Conservation (phyloP, 2,113 vertebrate genomes). For the Hypocryptadius cinnamomeus region DNA sequence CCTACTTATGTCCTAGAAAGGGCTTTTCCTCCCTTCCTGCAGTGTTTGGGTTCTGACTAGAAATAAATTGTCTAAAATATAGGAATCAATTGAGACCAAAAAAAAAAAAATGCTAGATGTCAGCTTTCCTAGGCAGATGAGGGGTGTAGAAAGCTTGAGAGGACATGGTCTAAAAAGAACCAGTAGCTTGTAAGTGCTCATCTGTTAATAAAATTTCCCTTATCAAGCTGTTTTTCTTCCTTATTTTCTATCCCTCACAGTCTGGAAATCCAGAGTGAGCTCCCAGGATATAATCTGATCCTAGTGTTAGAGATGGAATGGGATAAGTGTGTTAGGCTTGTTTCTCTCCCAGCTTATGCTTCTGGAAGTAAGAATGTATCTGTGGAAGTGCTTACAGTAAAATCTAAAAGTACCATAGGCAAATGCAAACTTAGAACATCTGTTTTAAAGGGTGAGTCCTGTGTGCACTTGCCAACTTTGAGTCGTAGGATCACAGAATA, state of each 20-base stretch:
- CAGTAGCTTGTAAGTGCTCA: background rate
- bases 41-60: background rate
- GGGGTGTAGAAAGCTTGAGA: background rate
- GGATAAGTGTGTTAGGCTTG: background rate
- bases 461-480: background rate
- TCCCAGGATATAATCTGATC: background rate
- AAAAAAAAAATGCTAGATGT: background rate
- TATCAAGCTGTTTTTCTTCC: background rate
- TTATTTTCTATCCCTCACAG: background rate
- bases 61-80: background rate
- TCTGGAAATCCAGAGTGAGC: background rate
- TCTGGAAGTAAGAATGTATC: background rate
- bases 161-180: background rate
- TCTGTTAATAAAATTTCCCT: background rate
- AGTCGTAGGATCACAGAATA: background rate
- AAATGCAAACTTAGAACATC: background rate
- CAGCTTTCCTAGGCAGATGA: background rate
- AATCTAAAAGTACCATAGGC: background rate
- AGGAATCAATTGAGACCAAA: background rate
- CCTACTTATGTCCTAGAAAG: background rate
- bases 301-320: background rate
- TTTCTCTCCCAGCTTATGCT: background rate
- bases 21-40: background rate
- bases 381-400: background rate
- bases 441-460: background rate